Evolutionary conservation across 1,140 invertebrate species (phyloP).

Genomic region (Hylyphantes graminicola): DNA sequence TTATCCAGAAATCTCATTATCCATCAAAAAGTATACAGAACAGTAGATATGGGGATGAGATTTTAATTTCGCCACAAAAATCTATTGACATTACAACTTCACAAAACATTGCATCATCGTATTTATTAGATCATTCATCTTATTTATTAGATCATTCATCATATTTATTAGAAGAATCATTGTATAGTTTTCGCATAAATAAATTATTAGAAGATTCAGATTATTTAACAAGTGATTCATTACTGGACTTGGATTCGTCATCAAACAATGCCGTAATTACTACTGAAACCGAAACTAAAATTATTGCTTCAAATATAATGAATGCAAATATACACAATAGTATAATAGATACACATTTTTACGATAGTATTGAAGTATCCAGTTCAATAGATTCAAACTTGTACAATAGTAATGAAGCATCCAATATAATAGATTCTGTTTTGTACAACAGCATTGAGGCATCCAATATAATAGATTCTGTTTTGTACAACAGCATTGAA

Average conservation of each 20-base stretch:
- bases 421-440: neutral
- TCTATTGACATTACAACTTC: conserved; percentile 1
- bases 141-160: conserved; percentile 27
- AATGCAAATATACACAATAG: too few species aligned
- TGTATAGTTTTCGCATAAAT: neutral
- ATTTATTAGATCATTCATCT: conserved; percentile 5
- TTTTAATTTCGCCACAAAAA: neutral
- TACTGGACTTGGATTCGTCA: too few species aligned
- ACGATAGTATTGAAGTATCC: too few species aligned
- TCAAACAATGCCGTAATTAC: too few species aligned
- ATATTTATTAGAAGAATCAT: conserved; percentile 28
- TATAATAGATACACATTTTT: too few species aligned
- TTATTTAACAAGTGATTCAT: neutral
- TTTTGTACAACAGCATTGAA: neutral
- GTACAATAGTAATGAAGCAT: neutral
- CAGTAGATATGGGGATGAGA: neutral
- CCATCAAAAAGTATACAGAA: conserved; percentile 8
- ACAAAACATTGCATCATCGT: conserved; percentile 9
- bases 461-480: neutral
- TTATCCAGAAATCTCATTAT: neutral
- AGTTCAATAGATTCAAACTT: too few species aligned
- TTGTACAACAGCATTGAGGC: neutral
- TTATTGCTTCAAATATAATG: too few species aligned
- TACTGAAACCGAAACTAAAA: too few species aligned
- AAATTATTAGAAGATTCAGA: neutral